Conservation (phyloP, 2,888 invertebrate genomes). For the Acheta domesticus region DNA sequence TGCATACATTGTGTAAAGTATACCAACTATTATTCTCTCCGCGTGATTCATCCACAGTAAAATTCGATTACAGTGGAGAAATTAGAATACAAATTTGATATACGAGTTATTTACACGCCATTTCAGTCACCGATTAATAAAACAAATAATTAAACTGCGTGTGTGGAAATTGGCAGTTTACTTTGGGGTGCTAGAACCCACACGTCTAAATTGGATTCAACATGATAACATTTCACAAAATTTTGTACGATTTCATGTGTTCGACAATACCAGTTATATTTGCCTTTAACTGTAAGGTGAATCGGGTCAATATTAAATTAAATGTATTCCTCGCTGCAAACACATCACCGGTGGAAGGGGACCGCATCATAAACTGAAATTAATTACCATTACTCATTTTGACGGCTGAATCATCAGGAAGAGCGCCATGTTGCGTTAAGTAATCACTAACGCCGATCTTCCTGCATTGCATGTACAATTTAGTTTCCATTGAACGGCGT, state of each 20-base stretch:
- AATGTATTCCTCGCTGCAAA: neutral
- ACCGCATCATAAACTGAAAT: neutral
- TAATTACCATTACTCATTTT: conserved; percentile 2
- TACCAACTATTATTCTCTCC: no score
- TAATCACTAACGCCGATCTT: neutral
- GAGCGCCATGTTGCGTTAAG: neutral
- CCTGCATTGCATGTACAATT: neutral
- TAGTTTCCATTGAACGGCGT: no score
- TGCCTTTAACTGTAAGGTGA: neutral
- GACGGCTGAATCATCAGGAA: neutral
- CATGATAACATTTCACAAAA: no score
- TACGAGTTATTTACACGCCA: neutral
- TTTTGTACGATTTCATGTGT: neutral
- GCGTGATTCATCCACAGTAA: no score
- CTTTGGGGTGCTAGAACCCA: neutral
- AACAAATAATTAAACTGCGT: conserved; percentile 9
- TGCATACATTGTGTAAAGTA: no score
- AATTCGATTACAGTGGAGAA: neutral
- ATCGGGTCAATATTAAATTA: neutral
- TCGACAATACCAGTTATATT: neutral
- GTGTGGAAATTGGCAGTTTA: conserved; percentile 11
- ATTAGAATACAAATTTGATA: conserved; percentile 2
- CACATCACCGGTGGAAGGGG: neutral
- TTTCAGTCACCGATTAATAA: neutral
- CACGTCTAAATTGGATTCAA: neutral